Conservation (phyloP, 2,113 vertebrate genomes). For the Podarcis raffonei region DNA sequence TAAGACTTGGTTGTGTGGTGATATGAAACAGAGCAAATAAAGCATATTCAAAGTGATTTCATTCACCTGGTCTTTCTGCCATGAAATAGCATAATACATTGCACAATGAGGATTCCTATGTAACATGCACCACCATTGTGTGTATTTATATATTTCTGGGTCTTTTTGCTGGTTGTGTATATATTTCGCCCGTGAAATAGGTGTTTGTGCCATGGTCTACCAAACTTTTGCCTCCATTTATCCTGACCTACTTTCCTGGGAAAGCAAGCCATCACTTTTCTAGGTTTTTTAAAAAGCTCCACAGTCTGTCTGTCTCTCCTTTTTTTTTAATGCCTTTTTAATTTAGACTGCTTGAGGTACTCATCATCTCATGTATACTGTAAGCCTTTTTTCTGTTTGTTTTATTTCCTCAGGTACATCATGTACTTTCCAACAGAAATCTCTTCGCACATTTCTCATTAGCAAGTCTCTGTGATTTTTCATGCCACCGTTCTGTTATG, state of each 20-base stretch:
- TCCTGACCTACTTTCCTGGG: not conserved
- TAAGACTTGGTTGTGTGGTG: not conserved
- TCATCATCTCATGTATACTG: not conserved
- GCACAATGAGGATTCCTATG: too few relatives aligned
- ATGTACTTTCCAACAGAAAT: constrained; percentile 7
- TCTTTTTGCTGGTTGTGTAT: too few relatives aligned
- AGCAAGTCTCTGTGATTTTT: constrained; percentile 10
- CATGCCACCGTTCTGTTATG: not conserved
- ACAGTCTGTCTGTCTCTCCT: not conserved
- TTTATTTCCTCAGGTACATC: constrained; percentile 11
- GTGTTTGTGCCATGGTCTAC: not conserved
- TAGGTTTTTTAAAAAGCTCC: not conserved
- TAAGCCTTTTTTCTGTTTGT: constrained; percentile 12
- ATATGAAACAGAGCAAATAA: not conserved
- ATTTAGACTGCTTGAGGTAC: constrained; percentile 2
- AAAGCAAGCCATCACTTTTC: not conserved
- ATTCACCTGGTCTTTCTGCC: not conserved
- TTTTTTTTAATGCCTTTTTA: not conserved
- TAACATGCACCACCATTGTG: too few relatives aligned
- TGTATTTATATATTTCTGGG: too few relatives aligned
- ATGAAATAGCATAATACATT: too few relatives aligned
- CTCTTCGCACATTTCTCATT: not conserved
- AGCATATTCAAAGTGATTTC: not conserved
- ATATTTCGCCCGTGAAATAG: too few relatives aligned
- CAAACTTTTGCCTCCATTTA: not conserved